These are phyloP conservation scores for Cynodonichthys magdalenae DNA, from an alignment of 2,797 vertebrate species.

Conservation along the genomic window DNA sequence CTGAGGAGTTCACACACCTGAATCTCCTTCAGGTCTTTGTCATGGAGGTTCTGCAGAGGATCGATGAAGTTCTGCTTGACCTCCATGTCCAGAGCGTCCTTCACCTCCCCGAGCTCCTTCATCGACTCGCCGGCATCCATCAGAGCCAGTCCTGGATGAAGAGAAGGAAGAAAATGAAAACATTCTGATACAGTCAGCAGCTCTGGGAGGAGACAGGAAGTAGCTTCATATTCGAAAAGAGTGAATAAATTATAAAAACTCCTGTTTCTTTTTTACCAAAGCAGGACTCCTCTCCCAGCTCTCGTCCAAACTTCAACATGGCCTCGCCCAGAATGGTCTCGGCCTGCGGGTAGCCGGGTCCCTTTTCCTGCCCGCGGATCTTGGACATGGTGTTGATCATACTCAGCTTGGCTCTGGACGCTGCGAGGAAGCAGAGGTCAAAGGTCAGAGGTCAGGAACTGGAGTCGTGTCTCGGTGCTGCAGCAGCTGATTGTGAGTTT, in stretches of 20 bases:
- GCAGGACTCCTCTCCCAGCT: constrained; percentile 94
- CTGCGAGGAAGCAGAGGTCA: constrained; percentile 59
- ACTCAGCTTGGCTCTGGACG: constrained; percentile 93
- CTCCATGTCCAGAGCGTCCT: constrained; percentile 94
- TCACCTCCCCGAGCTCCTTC: constrained; percentile 92
- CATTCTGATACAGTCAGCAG: no score
- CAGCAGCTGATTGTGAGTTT: background rate
- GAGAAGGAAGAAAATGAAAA: background rate
- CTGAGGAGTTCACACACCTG: constrained; percentile 78
- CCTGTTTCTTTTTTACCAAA: constrained; percentile 91
- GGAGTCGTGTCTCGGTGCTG: accelerated
- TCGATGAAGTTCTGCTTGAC: constrained; percentile 98
- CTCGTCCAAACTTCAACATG: constrained; percentile 92
- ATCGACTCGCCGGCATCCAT: constrained; percentile 90
- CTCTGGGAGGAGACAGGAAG: no score
- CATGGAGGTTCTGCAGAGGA: constrained; percentile 94
- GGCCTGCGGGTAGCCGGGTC: constrained; percentile 93
- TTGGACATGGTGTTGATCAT: constrained; percentile 99
- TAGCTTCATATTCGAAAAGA: no score
- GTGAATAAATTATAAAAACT: no score
- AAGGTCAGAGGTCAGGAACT: accelerated
- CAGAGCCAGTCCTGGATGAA: constrained; percentile 83
- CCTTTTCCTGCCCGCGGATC: constrained; percentile 90
- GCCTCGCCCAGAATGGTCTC: constrained; percentile 92
- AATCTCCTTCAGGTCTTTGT: constrained; percentile 96